These are phyloP conservation scores for Trisateles emortualis DNA, from an alignment of 2,888 invertebrate species.

Conservation along the genomic window DNA sequence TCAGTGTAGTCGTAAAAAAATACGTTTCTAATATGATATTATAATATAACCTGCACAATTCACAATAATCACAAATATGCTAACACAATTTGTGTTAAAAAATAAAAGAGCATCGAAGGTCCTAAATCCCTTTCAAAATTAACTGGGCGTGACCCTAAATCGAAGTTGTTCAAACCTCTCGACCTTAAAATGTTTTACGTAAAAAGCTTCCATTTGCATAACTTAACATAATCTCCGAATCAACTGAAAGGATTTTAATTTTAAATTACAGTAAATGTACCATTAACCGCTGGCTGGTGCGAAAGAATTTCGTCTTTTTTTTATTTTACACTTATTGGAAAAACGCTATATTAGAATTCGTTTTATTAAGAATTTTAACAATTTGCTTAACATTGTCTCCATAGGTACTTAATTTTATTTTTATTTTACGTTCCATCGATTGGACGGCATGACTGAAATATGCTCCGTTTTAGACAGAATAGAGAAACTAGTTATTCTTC, in stretches of 20 bases:
- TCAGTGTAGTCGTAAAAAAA: too few relatives aligned
- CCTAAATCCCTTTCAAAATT: constrained; percentile 39
- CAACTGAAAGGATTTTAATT: constrained; percentile 79
- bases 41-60: too few relatives aligned
- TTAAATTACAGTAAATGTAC: constrained; percentile 71
- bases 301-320: constrained; percentile 53
- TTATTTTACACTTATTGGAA: constrained; percentile 20
- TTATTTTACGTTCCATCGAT: neutral
- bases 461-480: too few relatives aligned
- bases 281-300: constrained; percentile 52
- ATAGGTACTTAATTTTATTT: neutral
- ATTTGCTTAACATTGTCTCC: constrained; percentile 8
- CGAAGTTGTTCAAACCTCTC: constrained; percentile 35
- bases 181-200: constrained; percentile 56
- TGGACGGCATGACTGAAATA: neutral
- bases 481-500: too few relatives aligned
- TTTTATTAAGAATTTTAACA: constrained; percentile 5
- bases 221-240: constrained; percentile 80
- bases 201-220: constrained; percentile 77
- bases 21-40: too few relatives aligned
- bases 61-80: neutral
- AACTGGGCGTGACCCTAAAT: constrained; percentile 38
- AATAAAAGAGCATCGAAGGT: constrained; percentile 13
- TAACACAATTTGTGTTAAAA: constrained; percentile 23
- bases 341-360: constrained; percentile 18